A percentile compares a stretch with the other conserved stretches of the same genome.
Evolutionary conservation across 2,797 vertebrate species (phyloP).

Genomic region (Clarias laeviceps): DNA sequence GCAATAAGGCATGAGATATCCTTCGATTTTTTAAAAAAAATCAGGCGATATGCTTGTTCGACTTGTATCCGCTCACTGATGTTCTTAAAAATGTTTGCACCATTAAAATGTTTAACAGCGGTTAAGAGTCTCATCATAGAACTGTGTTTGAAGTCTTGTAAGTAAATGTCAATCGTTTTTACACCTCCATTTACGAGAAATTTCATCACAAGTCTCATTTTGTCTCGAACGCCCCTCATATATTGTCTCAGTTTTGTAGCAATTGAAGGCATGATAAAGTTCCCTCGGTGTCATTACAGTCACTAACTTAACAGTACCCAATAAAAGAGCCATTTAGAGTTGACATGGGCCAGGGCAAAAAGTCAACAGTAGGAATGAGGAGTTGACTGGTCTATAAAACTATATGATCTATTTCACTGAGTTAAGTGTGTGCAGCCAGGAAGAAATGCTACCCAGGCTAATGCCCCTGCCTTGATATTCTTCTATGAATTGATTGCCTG

Average conservation of each 20-base stretch:
- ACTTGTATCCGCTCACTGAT: too few relatives aligned
- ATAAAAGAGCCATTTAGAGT: background rate
- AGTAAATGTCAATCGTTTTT: too few relatives aligned
- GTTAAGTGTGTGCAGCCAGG: slow-evolving; percentile 6
- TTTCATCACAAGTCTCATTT: too few relatives aligned
- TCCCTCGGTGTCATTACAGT: background rate
- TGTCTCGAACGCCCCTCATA: background rate
- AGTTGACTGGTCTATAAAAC: slow-evolving; percentile 4
- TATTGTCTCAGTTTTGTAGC: background rate
- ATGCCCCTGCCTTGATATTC: background rate
- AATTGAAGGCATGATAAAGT: background rate
- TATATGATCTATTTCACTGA: slow-evolving; percentile 12
- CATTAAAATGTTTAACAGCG: too few relatives aligned
- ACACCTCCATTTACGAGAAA: too few relatives aligned
- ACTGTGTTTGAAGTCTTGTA: too few relatives aligned
- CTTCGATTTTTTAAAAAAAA: too few relatives aligned
- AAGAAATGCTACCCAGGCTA: background rate
- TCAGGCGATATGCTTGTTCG: too few relatives aligned
- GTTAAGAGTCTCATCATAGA: too few relatives aligned
- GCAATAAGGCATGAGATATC: too few relatives aligned
- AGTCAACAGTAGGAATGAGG: background rate
- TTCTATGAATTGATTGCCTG: background rate
- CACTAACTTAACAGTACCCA: background rate
- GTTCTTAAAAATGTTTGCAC: too few relatives aligned
- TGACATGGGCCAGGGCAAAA: slow-evolving; percentile 4